Conservation (phyloP, 2,797 vertebrate species). For the Paramormyrops hopkinsi region DNA sequence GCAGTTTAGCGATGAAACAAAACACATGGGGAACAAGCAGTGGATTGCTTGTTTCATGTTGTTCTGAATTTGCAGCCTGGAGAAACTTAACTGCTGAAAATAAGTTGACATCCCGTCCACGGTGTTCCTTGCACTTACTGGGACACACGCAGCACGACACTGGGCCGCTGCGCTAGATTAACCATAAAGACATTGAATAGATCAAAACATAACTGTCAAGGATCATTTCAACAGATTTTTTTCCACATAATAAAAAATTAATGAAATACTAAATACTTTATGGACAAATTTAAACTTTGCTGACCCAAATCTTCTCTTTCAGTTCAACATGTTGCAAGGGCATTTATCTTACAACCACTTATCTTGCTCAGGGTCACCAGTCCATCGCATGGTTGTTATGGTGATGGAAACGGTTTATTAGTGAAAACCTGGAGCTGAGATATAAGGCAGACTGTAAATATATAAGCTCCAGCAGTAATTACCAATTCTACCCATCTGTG, state of each 20-base stretch:
- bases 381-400: not conserved
- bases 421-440: not conserved
- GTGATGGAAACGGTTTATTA: not conserved
- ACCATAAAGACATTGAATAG: not conserved
- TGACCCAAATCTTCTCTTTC: not conserved
- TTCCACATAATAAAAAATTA: not conserved
- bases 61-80: not conserved
- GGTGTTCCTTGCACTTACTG: not conserved
- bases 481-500: not conserved
- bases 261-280: not conserved
- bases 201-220: not conserved
- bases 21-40: not conserved
- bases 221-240: not conserved
- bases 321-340: not conserved
- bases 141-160: not conserved
- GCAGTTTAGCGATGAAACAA: not conserved
- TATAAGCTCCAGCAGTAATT: not conserved
- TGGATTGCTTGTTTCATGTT: not conserved
- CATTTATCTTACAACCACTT: not conserved
- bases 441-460: not conserved
- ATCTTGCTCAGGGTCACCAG: not conserved
- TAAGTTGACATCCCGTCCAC: not conserved
- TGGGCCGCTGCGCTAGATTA: not conserved
- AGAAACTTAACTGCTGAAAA: not conserved
- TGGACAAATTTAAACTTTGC: not conserved